phyloP scores from a whole-genome alignment of 2,888 invertebrate species.

The Polia nebulosa region DNA sequence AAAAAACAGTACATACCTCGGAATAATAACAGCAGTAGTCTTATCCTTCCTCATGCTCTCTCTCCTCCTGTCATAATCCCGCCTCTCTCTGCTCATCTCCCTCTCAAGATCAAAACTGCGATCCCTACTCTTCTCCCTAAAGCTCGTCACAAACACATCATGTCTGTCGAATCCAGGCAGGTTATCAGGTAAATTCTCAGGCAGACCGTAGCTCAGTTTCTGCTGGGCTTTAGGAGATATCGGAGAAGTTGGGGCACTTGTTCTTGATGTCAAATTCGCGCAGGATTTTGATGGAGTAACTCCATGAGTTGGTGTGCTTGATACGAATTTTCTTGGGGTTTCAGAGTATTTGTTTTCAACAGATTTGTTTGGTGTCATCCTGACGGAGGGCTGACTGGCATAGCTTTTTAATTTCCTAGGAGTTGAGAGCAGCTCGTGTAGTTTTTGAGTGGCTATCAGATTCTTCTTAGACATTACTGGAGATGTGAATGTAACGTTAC shows the following conservation, averaged over 20 bases:
- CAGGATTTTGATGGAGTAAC: conserved; percentile 88
- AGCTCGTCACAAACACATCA: conserved; percentile 87
- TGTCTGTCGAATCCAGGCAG: conserved; percentile 75
- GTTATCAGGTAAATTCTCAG: conserved; percentile 59
- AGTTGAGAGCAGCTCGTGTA: conserved; percentile 94
- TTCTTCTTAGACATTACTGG: conserved; percentile 91
- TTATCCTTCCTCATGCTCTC: conserved; percentile 79
- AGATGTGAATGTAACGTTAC: conserved; percentile 83
- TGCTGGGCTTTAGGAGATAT: conserved; percentile 91
- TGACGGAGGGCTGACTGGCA: conserved; percentile 89
- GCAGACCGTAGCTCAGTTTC: conserved; percentile 89
- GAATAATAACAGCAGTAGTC: conserved; percentile 88
- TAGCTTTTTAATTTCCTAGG: conserved; percentile 92
- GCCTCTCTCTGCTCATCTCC: conserved; percentile 81
- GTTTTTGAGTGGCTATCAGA: conserved; percentile 93
- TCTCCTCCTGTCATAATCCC: conserved; percentile 74
- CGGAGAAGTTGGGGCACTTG: conserved; percentile 77
- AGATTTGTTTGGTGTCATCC: conserved; percentile 83
- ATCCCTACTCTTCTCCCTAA: conserved; percentile 82
- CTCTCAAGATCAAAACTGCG: conserved; percentile 75
- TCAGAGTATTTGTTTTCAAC: conserved; percentile 52
- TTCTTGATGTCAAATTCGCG: conserved; percentile 81
- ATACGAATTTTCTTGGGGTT: conserved; percentile 72
- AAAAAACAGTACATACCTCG: conserved; percentile 77
- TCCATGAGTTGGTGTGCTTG: conserved; percentile 85